These are phyloP conservation scores for Galendromus occidentalis DNA, from an alignment of 1,140 invertebrate species.

Conservation along the genomic window DNA sequence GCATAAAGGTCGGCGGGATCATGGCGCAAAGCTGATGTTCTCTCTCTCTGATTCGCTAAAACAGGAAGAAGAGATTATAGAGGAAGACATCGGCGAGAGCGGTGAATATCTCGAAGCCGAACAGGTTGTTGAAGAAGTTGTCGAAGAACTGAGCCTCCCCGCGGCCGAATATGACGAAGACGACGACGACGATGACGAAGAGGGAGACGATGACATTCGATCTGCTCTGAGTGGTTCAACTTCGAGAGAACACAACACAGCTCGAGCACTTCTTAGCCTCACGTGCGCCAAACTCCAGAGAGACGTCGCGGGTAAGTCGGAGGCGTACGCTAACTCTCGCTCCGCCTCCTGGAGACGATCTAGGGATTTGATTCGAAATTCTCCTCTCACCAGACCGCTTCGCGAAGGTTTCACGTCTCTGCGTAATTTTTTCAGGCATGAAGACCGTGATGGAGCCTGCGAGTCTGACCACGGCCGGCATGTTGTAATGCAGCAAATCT, in stretches of 20 bases:
- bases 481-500: background rate
- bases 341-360: too few species aligned
- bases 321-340: too few species aligned
- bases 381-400: too few species aligned
- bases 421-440: background rate
- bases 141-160: background rate
- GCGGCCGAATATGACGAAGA: background rate
- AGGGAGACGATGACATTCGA: background rate
- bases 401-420: too few species aligned
- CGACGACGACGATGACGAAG: conserved; percentile 1
- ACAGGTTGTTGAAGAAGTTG: background rate
- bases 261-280: conserved; percentile 2
- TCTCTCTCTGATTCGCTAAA: too few species aligned
- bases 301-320: background rate
- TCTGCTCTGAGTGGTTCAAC: too few species aligned
- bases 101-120: background rate
- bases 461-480: conserved; percentile 5
- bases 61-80: too few species aligned
- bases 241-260: background rate
- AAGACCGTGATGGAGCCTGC: background rate
- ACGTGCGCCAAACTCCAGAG: conserved; percentile 10
- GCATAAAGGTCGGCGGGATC: too few species aligned
- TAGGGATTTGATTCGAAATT: too few species aligned
- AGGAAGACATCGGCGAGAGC: background rate
- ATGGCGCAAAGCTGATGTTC: too few species aligned